Conservation (phyloP, 1,140 invertebrate genomes). For the Dreissena rostriformis region DNA sequence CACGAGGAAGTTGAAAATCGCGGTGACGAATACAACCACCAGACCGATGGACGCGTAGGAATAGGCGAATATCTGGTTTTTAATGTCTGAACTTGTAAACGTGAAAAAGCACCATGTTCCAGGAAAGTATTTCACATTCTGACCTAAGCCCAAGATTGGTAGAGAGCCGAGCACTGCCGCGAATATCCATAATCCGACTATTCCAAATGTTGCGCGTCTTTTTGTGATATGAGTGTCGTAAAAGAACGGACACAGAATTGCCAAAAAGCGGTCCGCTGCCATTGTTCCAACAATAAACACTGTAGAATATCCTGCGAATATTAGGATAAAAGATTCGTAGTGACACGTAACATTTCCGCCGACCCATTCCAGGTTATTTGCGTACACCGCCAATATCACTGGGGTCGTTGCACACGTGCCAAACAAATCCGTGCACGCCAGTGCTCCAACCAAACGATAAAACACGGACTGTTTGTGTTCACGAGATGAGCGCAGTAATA, state of each 20-base stretch:
- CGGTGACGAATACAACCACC: constrained; percentile 71
- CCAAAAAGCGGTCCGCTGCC: constrained; percentile 80
- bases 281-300: constrained; percentile 79
- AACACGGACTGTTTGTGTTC: constrained; percentile 69
- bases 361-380: constrained; percentile 67
- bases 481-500: constrained; percentile 62
- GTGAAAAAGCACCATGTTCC: constrained; percentile 82
- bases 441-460: constrained; percentile 70
- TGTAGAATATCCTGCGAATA: constrained; percentile 79
- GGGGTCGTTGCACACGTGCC: constrained; percentile 72
- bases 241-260: constrained; percentile 79
- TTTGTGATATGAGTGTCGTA: constrained; percentile 75
- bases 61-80: constrained; percentile 67
- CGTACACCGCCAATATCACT: constrained; percentile 72
- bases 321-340: constrained; percentile 80
- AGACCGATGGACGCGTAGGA: constrained; percentile 74
- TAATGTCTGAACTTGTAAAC: constrained; percentile 58
- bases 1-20: constrained; percentile 75
- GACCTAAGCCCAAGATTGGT: constrained; percentile 79
- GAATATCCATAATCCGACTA: constrained; percentile 70
- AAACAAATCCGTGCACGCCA: constrained; percentile 71
- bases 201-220: constrained; percentile 66
- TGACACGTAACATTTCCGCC: constrained; percentile 74
- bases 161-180: constrained; percentile 73
- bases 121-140: constrained; percentile 76